phyloP scores from a whole-genome alignment of 2,888 invertebrate genomes.

The Ophioninae sp. region DNA sequence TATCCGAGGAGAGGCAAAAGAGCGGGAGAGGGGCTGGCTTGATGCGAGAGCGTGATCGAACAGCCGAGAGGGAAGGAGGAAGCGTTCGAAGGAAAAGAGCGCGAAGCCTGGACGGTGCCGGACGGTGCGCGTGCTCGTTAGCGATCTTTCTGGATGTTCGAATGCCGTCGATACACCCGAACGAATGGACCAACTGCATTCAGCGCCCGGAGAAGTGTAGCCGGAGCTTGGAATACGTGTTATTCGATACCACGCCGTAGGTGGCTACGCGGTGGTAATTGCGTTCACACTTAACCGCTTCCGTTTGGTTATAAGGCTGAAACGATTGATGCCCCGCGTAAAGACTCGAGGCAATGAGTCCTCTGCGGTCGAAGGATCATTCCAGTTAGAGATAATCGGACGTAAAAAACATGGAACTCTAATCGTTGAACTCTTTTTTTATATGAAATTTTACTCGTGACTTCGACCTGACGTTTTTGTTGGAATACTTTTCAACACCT shows the following conservation, averaged over 20 bases:
- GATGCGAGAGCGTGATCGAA: constrained; percentile 30
- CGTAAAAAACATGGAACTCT: background rate
- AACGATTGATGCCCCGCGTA: constrained; percentile 57
- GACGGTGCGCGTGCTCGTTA: constrained; percentile 72
- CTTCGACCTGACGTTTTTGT: too few species aligned
- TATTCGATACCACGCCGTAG: constrained; percentile 77
- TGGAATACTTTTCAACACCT: too few species aligned
- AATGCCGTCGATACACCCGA: constrained; percentile 46
- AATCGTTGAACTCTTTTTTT: constrained; percentile 38
- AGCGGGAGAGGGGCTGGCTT: constrained; percentile 7
- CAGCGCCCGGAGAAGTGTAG: constrained; percentile 53
- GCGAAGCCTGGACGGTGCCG: constrained; percentile 34
- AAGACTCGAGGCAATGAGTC: constrained; percentile 42
- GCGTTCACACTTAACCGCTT: constrained; percentile 77
- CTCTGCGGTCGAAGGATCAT: constrained; percentile 33
- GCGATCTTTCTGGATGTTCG: constrained; percentile 66
- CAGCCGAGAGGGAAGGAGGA: constrained; percentile 44
- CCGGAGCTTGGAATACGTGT: constrained; percentile 73
- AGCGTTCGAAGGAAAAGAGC: constrained; percentile 57
- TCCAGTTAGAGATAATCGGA: constrained; percentile 43
- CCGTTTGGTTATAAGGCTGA: constrained; percentile 66
- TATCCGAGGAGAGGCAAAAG: constrained; percentile 20
- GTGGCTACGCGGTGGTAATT: constrained; percentile 76
- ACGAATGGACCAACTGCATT: constrained; percentile 38
- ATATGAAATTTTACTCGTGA: too few species aligned